phyloP scores from a whole-genome alignment of 2,888 invertebrate genomes.

The Marronus borbonicus region DNA sequence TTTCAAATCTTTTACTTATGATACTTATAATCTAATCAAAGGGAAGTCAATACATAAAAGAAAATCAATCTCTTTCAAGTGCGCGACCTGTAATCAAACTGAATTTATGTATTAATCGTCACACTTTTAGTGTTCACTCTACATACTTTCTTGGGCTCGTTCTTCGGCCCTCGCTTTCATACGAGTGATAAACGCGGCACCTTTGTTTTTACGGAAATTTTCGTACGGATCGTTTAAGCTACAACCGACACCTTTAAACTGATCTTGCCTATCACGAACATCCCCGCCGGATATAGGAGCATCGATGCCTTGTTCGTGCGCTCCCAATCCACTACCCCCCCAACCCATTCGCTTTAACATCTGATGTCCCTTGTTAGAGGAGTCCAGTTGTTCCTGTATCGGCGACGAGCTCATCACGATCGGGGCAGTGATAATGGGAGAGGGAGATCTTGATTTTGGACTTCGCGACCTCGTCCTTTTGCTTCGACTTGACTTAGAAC shows the following conservation, averaged over 20 bases:
- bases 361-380: constrained; percentile 97
- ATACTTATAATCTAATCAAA: constrained; percentile 22
- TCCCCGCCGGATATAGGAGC: constrained; percentile 95
- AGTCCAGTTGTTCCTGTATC: constrained; percentile 78
- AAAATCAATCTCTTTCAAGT: constrained; percentile 39
- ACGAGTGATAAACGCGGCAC: constrained; percentile 93
- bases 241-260: constrained; percentile 95
- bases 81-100: constrained; percentile 37
- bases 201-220: constrained; percentile 96
- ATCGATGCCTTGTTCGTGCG: constrained; percentile 95
- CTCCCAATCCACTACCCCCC: constrained; percentile 95
- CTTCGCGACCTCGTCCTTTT: constrained; percentile 68
- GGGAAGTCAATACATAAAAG: constrained; percentile 8
- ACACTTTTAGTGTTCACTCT: not conserved
- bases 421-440: constrained; percentile 52
- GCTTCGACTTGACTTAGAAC: constrained; percentile 70
- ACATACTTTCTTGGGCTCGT: constrained; percentile 70
- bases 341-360: constrained; percentile 98
- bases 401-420: constrained; percentile 34
- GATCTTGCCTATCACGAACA: constrained; percentile 91
- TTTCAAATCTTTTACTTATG: not conserved
- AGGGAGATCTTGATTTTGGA: constrained; percentile 70
- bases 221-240: constrained; percentile 96
- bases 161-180: constrained; percentile 94
- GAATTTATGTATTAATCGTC: constrained; percentile 4